A percentile compares a stretch with the other conserved stretches of the same genome.
Conservation (phyloP, 2,888 invertebrate species). For the Drosophila multiciliata region DNA sequence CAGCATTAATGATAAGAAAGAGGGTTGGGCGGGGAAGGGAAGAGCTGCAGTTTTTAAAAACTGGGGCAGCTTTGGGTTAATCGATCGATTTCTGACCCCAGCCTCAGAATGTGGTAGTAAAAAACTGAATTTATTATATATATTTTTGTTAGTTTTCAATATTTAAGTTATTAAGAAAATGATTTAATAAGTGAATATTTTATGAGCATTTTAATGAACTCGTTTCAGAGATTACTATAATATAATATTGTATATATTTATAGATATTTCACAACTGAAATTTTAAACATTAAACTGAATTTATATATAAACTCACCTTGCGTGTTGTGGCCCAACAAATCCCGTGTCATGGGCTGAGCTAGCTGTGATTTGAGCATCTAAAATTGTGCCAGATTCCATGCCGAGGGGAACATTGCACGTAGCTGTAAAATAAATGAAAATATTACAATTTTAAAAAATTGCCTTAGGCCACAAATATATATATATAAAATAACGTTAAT, state of each 20-base stretch:
- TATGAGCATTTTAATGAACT: background rate
- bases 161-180: background rate
- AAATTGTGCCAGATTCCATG: constrained; percentile 92
- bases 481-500: constrained; percentile 44
- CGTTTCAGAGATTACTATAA: background rate
- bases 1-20: constrained; percentile 40
- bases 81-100: constrained; percentile 35
- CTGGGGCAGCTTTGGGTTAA: constrained; percentile 42
- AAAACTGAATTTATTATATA: constrained; percentile 1
- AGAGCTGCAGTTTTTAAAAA: constrained; percentile 4
- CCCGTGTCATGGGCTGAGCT: constrained; percentile 93
- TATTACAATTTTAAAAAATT: constrained; percentile 10
- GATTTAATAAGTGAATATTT: background rate
- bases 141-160: background rate
- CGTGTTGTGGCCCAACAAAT: constrained; percentile 93
- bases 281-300: background rate
- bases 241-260: background rate
- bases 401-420: constrained; percentile 90
- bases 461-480: constrained; percentile 13
- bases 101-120: constrained; percentile 17
- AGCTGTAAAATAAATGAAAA: constrained; percentile 86
- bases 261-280: background rate
- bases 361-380: constrained; percentile 91
- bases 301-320: constrained; percentile 87
- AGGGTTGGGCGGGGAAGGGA: constrained; percentile 1